phyloP scores from a whole-genome alignment of 2,797 vertebrate species.

The Mus minutoides region DNA sequence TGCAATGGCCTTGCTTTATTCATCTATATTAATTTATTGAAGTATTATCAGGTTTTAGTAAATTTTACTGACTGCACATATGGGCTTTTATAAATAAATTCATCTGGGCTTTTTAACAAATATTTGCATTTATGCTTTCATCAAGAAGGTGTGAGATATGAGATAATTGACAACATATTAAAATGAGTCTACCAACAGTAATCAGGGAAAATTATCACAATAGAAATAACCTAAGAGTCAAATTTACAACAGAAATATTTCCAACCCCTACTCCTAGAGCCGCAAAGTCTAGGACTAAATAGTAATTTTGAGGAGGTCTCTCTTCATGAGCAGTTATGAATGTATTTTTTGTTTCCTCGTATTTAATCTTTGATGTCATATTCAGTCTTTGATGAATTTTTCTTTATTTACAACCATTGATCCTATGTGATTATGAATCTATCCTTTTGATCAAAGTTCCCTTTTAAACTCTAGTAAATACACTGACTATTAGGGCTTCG shows the following conservation, averaged over 20 bases:
- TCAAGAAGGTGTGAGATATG: not conserved
- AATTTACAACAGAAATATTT: not conserved
- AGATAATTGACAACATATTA: constrained; percentile 2
- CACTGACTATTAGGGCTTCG: not conserved
- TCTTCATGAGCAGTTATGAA: not conserved
- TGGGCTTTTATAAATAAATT: not conserved
- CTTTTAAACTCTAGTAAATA: not conserved
- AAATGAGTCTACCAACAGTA: not conserved
- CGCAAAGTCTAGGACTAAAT: not conserved
- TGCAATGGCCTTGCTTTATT: not conserved
- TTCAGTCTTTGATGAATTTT: not conserved
- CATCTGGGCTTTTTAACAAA: not conserved
- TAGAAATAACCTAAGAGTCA: not conserved
- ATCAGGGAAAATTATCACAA: not conserved
- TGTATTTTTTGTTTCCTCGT: not conserved
- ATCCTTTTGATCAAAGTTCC: not conserved
- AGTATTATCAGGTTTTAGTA: not conserved
- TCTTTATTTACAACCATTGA: not conserved
- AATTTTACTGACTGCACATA: not conserved
- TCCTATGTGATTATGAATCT: not conserved
- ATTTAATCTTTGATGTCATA: too few relatives aligned
- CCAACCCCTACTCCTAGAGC: not conserved
- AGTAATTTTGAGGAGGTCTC: not conserved
- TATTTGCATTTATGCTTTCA: not conserved
- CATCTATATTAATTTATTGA: not conserved